Base-by-base conservation (phyloP, 2,113 vertebrate genomes). In the Crotalus tigris region DNA sequence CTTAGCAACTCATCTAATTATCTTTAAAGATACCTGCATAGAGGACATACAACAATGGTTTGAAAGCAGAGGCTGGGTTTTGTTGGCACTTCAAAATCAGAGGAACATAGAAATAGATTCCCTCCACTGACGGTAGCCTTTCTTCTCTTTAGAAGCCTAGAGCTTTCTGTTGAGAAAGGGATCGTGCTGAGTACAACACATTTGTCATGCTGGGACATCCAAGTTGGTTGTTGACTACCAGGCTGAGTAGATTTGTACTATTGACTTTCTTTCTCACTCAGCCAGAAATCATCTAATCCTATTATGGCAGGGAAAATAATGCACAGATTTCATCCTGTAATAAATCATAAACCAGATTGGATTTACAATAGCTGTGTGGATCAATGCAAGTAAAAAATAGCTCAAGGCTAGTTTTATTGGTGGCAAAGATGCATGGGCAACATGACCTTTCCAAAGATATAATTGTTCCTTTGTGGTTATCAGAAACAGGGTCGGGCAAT, bases 311-410 rank as follows among this genome's bases (percentile, higher is more conserved):
- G 95, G 92, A 57, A 96, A 96, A 85, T 88, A 95, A 96, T 93
- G 46, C 24, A 91, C 85, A 92, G 93, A 95, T 51, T 93, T 90
- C 95, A 93, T 12, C 3, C 55, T 23, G 4, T 92, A 94, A 96
- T 96, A 96, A 95, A 95, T 96, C 87, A 93, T 90, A 96, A 96
- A 91, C 92, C 54, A 93, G 91, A 94, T 81, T 95, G n/a, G 51
- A 94, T 95, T 95, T 93, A 85, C 89, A 87, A 93, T 51, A 94
- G 39, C 88, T 64, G 92, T 85, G 92, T 93, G 85, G 85, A 91
- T 97, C 92, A 94, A 57, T 91, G 51, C 9, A 69, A 93, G 86
- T 90, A 39, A 90, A 91, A 92, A 15, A 46, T 55, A 92, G 81
- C 57, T 91, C 1, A 49, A 92, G 4, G 7, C 61, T 93, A 90